phyloP scores from a whole-genome alignment of 2,797 vertebrate genomes.

The Darevskia mixta region DNA sequence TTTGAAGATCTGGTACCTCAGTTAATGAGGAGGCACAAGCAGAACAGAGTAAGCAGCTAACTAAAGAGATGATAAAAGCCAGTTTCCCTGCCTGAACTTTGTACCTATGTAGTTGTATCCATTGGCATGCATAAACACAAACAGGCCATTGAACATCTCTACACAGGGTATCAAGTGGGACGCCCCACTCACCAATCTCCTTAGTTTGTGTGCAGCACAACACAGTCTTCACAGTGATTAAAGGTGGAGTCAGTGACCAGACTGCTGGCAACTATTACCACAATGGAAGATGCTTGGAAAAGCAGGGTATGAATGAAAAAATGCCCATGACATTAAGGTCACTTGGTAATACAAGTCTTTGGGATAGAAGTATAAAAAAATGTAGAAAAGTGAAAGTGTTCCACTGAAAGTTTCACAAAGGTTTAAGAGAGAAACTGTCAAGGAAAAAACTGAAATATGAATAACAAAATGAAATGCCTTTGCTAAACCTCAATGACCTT shows the following conservation, averaged over 20 bases:
- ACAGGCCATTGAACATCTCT: neutral
- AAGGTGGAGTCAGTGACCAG: too few species aligned
- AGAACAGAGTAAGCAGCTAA: neutral
- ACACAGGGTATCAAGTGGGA: neutral
- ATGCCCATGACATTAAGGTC: neutral
- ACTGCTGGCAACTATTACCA: neutral
- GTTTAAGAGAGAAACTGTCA: neutral
- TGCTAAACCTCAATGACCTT: slow-evolving; percentile 32
- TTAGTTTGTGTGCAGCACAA: neutral
- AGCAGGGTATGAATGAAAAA: neutral
- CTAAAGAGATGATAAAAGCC: neutral
- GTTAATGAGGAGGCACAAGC: neutral
- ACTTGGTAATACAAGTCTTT: neutral
- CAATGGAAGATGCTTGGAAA: neutral
- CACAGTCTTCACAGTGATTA: neutral
- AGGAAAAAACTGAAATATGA: neutral
- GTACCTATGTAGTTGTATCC: too few species aligned
- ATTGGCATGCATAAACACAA: neutral
- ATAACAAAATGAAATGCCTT: accelerated
- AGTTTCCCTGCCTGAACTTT: neutral
- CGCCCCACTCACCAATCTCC: neutral
- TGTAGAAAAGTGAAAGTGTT: neutral
- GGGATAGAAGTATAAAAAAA: neutral
- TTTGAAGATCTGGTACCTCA: neutral
- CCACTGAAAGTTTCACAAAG: neutral